These are phyloP conservation scores for Paramormyrops hopkinsi DNA, from an alignment of 2,797 vertebrate species.

Conservation along the genomic window DNA sequence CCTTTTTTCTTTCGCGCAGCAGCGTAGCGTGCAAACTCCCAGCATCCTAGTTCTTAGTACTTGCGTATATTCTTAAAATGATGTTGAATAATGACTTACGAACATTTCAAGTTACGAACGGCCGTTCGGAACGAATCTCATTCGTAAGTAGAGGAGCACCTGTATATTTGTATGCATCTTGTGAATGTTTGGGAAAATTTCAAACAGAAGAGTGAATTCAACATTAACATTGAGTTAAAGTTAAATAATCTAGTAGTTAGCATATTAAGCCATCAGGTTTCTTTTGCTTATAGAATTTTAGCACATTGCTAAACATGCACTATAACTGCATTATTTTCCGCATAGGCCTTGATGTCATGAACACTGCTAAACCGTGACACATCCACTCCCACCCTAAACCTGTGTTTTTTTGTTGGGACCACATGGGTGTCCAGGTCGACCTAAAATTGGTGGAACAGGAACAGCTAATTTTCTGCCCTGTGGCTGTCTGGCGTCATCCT, in stretches of 20 bases:
- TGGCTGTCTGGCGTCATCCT: neutral
- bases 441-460: neutral
- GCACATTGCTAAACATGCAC: neutral
- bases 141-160: too few species aligned
- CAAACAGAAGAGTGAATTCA: neutral
- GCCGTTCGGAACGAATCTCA: too few species aligned
- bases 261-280: neutral
- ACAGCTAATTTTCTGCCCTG: conserved; percentile 1
- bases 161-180: neutral
- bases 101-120: too few species aligned
- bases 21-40: too few species aligned
- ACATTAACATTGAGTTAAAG: neutral
- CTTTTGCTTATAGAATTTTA: neutral
- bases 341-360: neutral
- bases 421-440: neutral
- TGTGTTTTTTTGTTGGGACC: neutral
- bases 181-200: neutral
- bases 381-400: neutral
- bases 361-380: neutral
- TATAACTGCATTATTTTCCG: neutral
- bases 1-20: too few species aligned
- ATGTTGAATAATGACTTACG: too few species aligned
- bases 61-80: too few species aligned
- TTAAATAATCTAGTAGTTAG: neutral
- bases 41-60: too few species aligned